These are phyloP conservation scores for Coracias cyanogaster DNA, from an alignment of 2,797 vertebrate species.

Conservation along the genomic window DNA sequence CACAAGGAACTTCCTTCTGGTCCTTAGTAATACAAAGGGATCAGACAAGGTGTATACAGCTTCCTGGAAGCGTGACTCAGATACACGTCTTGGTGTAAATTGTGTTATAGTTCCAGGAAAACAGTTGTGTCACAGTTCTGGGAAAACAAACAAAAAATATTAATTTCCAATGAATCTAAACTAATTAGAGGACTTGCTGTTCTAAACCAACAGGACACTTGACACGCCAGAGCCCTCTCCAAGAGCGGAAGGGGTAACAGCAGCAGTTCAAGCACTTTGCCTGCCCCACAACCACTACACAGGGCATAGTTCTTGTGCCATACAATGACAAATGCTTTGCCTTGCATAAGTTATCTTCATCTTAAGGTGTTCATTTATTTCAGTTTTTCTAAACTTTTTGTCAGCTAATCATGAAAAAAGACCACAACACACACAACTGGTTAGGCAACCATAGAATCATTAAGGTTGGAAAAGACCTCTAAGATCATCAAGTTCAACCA, in stretches of 20 bases:
- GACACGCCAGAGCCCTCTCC: not conserved
- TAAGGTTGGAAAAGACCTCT: no score
- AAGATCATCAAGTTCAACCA: no score
- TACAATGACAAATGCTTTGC: not conserved
- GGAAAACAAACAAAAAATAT: not conserved
- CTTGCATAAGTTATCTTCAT: not conserved
- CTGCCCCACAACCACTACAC: not conserved
- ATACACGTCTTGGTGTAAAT: not conserved
- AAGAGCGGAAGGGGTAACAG: not conserved
- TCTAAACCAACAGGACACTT: not conserved
- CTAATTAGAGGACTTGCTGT: fast-evolving
- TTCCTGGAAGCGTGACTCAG: not conserved
- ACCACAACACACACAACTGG: not conserved
- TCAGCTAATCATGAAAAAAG: not conserved
- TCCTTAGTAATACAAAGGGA: not conserved
- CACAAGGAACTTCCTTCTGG: not conserved
- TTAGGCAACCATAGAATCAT: not conserved
- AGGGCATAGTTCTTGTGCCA: fast-evolving
- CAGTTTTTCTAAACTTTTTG: not conserved
- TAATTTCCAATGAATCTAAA: not conserved
- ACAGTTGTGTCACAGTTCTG: not conserved
- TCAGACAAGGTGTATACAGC: fast-evolving
- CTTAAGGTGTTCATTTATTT: not conserved
- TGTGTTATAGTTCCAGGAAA: not conserved
- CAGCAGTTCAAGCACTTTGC: not conserved